Evolutionary conservation across 1,140 invertebrate species (phyloP).

Genomic region (Asobara japonica): DNA sequence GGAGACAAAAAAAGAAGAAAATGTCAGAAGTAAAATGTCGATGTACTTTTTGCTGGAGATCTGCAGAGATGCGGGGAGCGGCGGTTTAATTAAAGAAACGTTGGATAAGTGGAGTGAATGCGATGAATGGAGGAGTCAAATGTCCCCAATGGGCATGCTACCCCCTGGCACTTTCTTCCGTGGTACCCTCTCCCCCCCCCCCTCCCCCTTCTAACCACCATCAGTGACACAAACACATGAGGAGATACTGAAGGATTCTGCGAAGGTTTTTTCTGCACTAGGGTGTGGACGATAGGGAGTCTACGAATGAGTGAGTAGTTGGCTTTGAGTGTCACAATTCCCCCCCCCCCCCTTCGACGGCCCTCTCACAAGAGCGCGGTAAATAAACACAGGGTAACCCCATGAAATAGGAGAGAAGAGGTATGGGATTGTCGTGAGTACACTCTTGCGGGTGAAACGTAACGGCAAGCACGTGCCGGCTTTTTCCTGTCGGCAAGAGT

Average conservation of each 20-base stretch:
- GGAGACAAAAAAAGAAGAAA: conserved; percentile 2
- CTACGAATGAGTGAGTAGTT: conserved; percentile 36
- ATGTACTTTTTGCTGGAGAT: conserved; percentile 66
- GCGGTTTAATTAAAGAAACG: conserved; percentile 63
- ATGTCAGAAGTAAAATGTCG: conserved; percentile 35
- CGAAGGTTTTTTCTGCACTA: background rate
- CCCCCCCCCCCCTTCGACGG: no score
- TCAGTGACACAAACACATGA: conserved; percentile 37
- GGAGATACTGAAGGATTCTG: background rate
- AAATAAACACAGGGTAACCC: conserved; percentile 48
- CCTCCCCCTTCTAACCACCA: conserved; percentile 7
- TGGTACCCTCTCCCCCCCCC: background rate
- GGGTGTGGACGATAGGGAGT: background rate
- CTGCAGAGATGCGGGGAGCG: conserved; percentile 48
- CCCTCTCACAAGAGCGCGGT: conserved; percentile 39
- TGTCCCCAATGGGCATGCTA: conserved; percentile 47
- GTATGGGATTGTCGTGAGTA: conserved; percentile 18
- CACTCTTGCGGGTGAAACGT: conserved; percentile 12
- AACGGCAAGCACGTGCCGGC: conserved; percentile 29
- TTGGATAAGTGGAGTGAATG: conserved; percentile 60
- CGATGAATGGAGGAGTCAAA: conserved; percentile 63
- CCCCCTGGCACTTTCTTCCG: conserved; percentile 21
- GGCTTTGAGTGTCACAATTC: conserved; percentile 50
- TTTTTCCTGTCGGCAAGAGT: conserved; percentile 15
- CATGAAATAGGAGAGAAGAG: conserved; percentile 13